Conservation (phyloP, 2,113 vertebrate genomes). For the Oncorhynchus mykiss region DNA sequence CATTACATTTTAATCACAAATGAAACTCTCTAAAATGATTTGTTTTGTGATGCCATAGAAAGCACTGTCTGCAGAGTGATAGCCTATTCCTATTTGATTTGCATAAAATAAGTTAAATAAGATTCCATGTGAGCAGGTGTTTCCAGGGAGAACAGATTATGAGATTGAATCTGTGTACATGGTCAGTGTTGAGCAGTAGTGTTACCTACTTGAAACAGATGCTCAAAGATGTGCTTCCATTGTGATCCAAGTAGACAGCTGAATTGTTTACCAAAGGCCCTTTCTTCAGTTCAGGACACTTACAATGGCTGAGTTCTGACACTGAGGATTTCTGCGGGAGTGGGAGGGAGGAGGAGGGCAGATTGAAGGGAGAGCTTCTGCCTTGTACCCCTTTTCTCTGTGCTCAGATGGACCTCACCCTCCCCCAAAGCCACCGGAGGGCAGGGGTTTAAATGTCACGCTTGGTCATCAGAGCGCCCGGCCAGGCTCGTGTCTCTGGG, state of each 20-base stretch:
- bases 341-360: conserved; percentile 12
- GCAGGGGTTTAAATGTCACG: conserved; percentile 77
- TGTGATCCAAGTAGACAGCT: conserved; percentile 74
- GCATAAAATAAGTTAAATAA: conserved; percentile 43
- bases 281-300: conserved; percentile 61
- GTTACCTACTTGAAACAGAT: conserved; percentile 66
- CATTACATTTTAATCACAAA: not conserved
- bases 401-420: conserved; percentile 60
- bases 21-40: no score
- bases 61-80: no score
- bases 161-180: conserved; percentile 61
- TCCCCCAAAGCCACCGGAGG: conserved; percentile 60
- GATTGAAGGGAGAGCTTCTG: conserved; percentile 48
- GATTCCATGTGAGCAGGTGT: conserved; percentile 67
- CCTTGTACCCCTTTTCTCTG: conserved; percentile 47
- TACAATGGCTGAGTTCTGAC: conserved; percentile 64
- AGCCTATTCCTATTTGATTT: conserved; percentile 59
- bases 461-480: conserved; percentile 71
- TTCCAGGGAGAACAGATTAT: conserved; percentile 57
- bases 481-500: conserved; percentile 71
- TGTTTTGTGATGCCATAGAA: no score
- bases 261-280: conserved; percentile 71
- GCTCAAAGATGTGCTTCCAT: conserved; percentile 71
- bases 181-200: conserved; percentile 55
- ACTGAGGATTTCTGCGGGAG: conserved; percentile 58